Evolutionary conservation across 2,888 invertebrate genomes (phyloP).

Genomic region (Nephrotoma appendiculata): DNA sequence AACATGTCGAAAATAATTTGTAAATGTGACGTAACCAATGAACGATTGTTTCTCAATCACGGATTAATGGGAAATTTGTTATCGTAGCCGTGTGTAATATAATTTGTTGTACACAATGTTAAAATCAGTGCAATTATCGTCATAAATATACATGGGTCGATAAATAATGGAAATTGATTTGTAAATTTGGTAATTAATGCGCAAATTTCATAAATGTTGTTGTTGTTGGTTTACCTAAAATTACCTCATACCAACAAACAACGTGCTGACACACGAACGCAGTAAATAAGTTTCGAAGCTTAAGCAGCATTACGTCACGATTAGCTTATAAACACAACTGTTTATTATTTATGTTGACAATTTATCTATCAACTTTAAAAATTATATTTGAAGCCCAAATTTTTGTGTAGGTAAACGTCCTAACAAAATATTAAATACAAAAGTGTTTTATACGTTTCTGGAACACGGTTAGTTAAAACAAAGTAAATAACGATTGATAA

Average conservation of each 20-base stretch:
- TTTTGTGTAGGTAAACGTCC: no score
- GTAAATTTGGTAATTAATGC: not conserved
- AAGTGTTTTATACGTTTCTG: no score
- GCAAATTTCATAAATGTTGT: not conserved
- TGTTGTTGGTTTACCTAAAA: not conserved
- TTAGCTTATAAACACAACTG: not conserved
- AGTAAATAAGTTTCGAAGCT: not conserved
- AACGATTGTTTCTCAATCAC: not conserved
- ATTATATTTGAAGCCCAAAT: no score
- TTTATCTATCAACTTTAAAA: no score
- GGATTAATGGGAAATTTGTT: not conserved
- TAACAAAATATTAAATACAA: no score
- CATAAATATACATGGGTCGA: not conserved
- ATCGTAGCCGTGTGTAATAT: not conserved
- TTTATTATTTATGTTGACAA: not conserved
- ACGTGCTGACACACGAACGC: not conserved
- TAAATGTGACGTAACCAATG: not conserved
- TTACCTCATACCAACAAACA: not conserved
- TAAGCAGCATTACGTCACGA: not conserved
- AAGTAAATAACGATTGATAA: no score
- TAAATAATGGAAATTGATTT: not conserved
- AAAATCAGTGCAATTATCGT: not conserved
- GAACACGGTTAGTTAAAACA: no score
- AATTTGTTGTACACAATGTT: not conserved
- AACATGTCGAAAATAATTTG: not conserved